Base-by-base conservation (phyloP, 2,888 invertebrate species). In the Ferdinandea cuprea region DNA sequence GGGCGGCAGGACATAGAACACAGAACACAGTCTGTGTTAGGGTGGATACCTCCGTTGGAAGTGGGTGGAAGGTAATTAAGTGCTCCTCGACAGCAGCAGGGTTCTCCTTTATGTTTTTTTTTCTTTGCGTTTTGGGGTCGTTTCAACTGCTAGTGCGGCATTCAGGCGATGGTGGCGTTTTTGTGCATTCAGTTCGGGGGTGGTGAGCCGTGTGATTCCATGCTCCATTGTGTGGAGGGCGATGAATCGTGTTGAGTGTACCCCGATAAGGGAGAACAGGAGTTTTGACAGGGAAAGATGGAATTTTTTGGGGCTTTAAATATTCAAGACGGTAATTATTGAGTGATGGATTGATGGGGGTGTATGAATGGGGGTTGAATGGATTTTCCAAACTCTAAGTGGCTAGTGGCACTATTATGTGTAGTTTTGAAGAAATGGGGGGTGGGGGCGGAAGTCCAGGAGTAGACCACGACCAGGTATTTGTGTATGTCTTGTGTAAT, bases 1-100 rank as follows among this genome's bases (percentile, higher is more conserved):
- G 86, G 86, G 85, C 83, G 86, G 85, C 85, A 68, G 21, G 52
- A 86, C 85, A 85, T 86, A 86, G 87, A n/a, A n/a, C n/a, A n/a
- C n/a, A n/a, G 88, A 37, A 88, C 86, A 87, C 87, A 87, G 84
- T 87, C 85, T 86, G 85, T 87, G 87, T 88, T 87, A 81, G 86
- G 86, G 85, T 79, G 56, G 76, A 66, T 59, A 52, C 72, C n/a
- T n/a, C n/a, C 19, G 28, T 42, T 58, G 69, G 44, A 13, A 30
- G 28, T 61, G 69, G 79, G 85, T 85, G 76, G 87, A 87, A 85
- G 86, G 87, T 83, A 83, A 83, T 83, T 83, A 83, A 83, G 83
- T 83, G 81, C 61, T 77, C 54, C 77, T 61, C 65, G 58, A 8
- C 40, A 61, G 61, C 28, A 37, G 32, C 15, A 56, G 54, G 46